Evolutionary conservation across 2,888 invertebrate species (phyloP).

Genomic region (Iselma pallidipennis): DNA sequence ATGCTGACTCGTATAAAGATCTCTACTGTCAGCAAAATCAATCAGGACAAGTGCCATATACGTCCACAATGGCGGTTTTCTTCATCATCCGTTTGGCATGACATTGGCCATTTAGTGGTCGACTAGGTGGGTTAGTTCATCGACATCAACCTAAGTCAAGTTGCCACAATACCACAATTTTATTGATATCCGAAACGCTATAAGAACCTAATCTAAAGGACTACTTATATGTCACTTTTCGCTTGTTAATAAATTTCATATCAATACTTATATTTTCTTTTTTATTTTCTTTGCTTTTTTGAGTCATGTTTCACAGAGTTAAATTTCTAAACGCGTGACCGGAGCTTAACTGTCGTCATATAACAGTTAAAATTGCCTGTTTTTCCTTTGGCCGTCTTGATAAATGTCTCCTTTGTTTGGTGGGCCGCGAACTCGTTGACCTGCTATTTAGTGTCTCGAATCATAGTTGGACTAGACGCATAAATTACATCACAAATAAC

Average conservation of each 20-base stretch:
- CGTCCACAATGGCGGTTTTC: constrained; percentile 7
- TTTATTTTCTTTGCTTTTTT: too few relatives aligned
- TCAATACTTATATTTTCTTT: neutral
- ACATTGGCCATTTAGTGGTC: neutral
- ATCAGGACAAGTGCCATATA: constrained; percentile 23
- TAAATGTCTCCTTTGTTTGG: constrained; percentile 25
- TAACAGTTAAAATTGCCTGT: constrained; percentile 16
- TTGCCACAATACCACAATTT: neutral
- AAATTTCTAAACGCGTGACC: constrained; percentile 10
- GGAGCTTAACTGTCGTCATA: constrained; percentile 12
- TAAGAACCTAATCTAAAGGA: too few relatives aligned
- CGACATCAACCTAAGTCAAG: neutral
- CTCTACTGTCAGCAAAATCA: constrained; percentile 20
- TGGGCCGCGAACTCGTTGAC: constrained; percentile 16
- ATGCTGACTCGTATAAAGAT: neutral
- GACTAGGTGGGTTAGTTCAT: neutral
- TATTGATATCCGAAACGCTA: neutral
- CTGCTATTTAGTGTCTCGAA: constrained; percentile 21
- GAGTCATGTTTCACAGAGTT: too few relatives aligned
- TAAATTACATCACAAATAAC: constrained; percentile 25
- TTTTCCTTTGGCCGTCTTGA: constrained; percentile 13
- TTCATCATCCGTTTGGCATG: constrained; percentile 1
- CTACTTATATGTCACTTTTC: too few relatives aligned
- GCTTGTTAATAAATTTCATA: neutral
- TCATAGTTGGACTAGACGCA: constrained; percentile 25